phyloP scores from a whole-genome alignment of 2,888 invertebrate species.

The Cantharis rustica region DNA sequence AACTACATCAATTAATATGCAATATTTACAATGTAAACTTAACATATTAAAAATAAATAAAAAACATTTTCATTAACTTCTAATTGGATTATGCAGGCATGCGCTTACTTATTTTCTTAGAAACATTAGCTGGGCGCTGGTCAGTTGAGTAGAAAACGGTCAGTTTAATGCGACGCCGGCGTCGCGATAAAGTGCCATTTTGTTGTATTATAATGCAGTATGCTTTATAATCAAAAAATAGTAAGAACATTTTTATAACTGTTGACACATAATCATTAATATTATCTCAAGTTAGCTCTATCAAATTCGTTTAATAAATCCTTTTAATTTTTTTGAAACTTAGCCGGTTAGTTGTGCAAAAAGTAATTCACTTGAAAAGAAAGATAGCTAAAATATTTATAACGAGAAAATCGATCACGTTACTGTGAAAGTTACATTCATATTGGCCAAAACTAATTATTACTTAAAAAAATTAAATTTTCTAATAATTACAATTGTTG shows the following conservation, averaged over 20 bases:
- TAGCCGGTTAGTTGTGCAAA: neutral
- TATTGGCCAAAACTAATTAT: neutral
- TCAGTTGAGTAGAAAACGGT: conserved; percentile 27
- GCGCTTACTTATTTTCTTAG: conserved; percentile 12
- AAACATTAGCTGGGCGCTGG: conserved; percentile 25
- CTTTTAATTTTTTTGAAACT: neutral
- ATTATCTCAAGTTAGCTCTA: neutral
- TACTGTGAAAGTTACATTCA: neutral
- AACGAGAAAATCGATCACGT: neutral
- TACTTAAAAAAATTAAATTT: neutral
- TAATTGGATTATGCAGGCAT: conserved; percentile 13
- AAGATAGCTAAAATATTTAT: neutral
- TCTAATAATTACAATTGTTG: neutral
- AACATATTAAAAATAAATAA: neutral
- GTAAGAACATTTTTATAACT: neutral
- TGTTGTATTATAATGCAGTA: neutral
- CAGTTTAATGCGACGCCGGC: conserved; percentile 24
- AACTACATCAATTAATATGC: neutral
- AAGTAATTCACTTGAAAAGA: neutral
- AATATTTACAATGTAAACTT: neutral
- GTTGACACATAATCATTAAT: neutral
- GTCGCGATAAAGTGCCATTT: conserved; percentile 21
- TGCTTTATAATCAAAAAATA: neutral
- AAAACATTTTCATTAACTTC: neutral
- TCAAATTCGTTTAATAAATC: neutral